A percentile compares a stretch with the other conserved stretches of the same genome.
Conservation (phyloP, 37 sponge, comb jelly and placozoan genomes). For the Mnemiopsis leidyi region DNA sequence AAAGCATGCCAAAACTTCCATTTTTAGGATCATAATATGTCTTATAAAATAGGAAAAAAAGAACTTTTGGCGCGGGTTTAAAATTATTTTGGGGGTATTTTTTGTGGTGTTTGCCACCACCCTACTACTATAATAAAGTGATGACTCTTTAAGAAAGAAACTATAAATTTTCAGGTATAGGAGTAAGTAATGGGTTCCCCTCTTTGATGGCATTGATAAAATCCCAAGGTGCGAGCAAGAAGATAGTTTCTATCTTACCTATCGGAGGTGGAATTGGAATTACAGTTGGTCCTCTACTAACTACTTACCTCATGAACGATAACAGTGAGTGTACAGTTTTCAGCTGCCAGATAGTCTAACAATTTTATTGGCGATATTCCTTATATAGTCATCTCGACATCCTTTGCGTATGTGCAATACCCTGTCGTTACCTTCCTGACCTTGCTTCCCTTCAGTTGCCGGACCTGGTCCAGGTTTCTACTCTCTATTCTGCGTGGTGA, state of each 20-base stretch:
- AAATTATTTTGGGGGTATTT: no score
- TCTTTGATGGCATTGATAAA: background rate
- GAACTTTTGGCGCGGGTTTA: no score
- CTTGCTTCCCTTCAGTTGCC: background rate
- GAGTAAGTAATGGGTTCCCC: conserved; percentile 11
- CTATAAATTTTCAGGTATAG: background rate
- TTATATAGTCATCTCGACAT: no score
- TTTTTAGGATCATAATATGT: no score
- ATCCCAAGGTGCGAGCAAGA: background rate
- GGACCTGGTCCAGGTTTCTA: conserved; percentile 19
- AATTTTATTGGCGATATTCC: no score
- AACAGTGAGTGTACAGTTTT: background rate
- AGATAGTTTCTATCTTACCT: background rate
- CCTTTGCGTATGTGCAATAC: no score
- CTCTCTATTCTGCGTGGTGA: background rate
- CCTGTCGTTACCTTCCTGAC: no score
- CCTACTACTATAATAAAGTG: background rate
- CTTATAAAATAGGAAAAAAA: no score
- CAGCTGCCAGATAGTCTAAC: no score
- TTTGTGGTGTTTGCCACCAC: no score
- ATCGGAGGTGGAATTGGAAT: background rate
- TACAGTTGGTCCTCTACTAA: background rate
- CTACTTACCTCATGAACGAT: conserved; percentile 11
- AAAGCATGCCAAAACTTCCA: background rate
- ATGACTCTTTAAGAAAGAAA: no score